Evolutionary conservation across 2,113 vertebrate genomes (phyloP), one percentile per base, ranked within the genome.

Genomic region (Stegostoma tigrinum): DNA sequence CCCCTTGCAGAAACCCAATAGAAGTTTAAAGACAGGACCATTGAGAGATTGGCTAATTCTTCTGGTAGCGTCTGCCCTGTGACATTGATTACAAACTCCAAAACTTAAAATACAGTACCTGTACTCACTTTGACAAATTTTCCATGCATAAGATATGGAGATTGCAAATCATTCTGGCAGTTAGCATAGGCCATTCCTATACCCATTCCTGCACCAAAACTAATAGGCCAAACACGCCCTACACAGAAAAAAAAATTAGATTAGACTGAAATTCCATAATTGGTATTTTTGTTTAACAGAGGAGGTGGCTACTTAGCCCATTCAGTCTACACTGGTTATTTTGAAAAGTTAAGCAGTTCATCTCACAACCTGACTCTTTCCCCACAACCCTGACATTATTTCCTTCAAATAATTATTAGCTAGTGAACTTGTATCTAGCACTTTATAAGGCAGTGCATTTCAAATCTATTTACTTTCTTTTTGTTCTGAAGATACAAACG

Each of bases 141-240:
- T 95, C 98, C 98, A 78, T 98, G 98, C 96, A 99, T 97, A 96
- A 99, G 98, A 96, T 98, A 98, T 0, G 98, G 98, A 96, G 98
- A 97, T 96, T 97, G 98, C 96, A 99, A 98, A 97, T 99, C 98
- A n/a, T 98, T 98, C 95, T 99, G 98, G 97, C 99, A 99, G 97
- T 99, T 99, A 96, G 98, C 97, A 96, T 98, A 99, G 94, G 98
- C 98, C 98, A 99, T 99, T 95, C 98, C 98, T 96, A 99, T 95
- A 38, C 99, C 98, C 97, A 98, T 97, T 96, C 98, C 99, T 30
- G 98, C 98, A 42, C 98, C 98, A 55, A 99, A 97, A 0, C 98
- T 97, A 8, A 99, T 96, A 0, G 99, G 99, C 99, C 98, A 99
- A 48, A 96, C 97, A 97, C 97, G 98, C 97, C 98, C 98, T 99